Base-by-base conservation (phyloP, 2,797 vertebrate genomes). In the Merluccius polli region DNA sequence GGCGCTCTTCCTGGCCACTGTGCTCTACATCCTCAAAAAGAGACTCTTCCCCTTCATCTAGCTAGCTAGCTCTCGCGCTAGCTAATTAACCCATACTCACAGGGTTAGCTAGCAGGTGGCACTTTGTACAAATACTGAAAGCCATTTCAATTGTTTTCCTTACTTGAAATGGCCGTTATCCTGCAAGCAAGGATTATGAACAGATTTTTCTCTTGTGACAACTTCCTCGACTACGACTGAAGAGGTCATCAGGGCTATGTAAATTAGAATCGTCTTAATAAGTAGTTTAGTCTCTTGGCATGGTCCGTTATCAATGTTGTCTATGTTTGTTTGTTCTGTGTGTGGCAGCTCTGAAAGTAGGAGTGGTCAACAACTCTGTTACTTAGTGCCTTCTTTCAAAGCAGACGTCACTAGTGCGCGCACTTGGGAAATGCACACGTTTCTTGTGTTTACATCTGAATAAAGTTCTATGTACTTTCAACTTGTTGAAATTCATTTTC, bases 1-100 rank as follows among this genome's bases (percentile, higher is more conserved):
- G 3, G 96, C 96, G 24, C 94, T 99, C 10, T 98, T 98, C 86
- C 88, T 98, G 15, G 95, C 95, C 63, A 99, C 97, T 0, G 96
- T 99, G 67, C 94, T 98, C 74, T 99, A 98, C 85, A 98, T 99
- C 82, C 89, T 99, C 38, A 98, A 98, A 82, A 99, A 98, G 84
- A 95, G 97, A 59, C 92, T 99, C 36, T 95, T 98, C 79, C 89
- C 96, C 69, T 96, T 90, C 74, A 80, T 92, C 75, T 93, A 91
- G 81, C 35, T 32, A 13, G 38, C 33, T 73, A 16, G 29, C 33
- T 9, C 33, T 3, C 63, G 13, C 2, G 65, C 52, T 59, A n/a
- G 24, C 59, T 65, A 65, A 11, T 11, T 4, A 11, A 7, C 36
- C 59, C 5, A 59, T 9, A 9, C 52, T n/a, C 1, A 2, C 52